Evolutionary conservation across 2,113 vertebrate genomes (phyloP).

Genomic region (Syngnathus scovelli): DNA sequence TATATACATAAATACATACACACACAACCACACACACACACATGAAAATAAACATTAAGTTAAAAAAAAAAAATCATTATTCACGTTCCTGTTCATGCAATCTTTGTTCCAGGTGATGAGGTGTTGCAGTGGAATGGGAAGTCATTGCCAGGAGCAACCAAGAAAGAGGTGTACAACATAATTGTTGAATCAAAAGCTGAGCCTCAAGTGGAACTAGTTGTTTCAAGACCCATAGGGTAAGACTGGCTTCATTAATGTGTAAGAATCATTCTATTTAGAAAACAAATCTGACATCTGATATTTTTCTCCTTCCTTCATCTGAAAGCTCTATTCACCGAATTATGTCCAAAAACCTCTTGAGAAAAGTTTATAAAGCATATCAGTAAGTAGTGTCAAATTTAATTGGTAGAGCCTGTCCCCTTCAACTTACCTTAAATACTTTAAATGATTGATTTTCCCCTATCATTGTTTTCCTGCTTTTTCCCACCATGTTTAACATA

Average conservation of each 20-base stretch:
- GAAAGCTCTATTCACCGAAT: constrained; percentile 77
- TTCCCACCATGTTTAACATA: constrained; percentile 9
- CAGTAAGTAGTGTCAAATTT: constrained; percentile 76
- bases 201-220: constrained; percentile 98
- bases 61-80: neutral
- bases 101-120: constrained; percentile 82
- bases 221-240: constrained; percentile 98
- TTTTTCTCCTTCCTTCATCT: constrained; percentile 56
- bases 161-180: constrained; percentile 99
- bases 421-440: constrained; percentile 28
- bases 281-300: constrained; percentile 29
- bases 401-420: constrained; percentile 28
- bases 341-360: constrained; percentile 83
- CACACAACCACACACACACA: too few relatives aligned
- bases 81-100: neutral
- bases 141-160: constrained; percentile 94
- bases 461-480: constrained; percentile 19
- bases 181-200: constrained; percentile 98
- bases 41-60: too few relatives aligned
- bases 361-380: constrained; percentile 82
- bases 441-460: constrained; percentile 1
- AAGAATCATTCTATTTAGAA: neutral
- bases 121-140: constrained; percentile 98
- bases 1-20: too few relatives aligned
- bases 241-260: constrained; percentile 11